These are phyloP conservation scores for Xerus rutilus DNA, from an alignment of 2,797 vertebrate genomes.

Conservation along the genomic window DNA sequence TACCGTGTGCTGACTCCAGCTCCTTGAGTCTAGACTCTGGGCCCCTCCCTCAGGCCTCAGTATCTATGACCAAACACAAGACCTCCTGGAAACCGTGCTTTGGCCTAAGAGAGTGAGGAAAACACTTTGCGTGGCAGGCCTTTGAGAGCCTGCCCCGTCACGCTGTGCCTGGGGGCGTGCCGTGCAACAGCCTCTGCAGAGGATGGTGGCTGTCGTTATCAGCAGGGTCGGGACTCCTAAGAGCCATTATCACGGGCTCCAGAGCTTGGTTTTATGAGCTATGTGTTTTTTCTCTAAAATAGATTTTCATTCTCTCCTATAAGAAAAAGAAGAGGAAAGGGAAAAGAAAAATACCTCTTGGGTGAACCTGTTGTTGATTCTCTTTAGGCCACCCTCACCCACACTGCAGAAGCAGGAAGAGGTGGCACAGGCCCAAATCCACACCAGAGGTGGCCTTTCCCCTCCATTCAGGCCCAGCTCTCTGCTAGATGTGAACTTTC, in stretches of 20 bases:
- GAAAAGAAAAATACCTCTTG: background rate
- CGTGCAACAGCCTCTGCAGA: background rate
- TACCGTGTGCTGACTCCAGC: background rate
- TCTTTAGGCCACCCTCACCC: background rate
- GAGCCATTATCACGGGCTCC: slow-evolving; percentile 55
- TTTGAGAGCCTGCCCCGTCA: background rate
- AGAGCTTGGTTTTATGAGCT: background rate
- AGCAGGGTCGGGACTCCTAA: slow-evolving; percentile 8
- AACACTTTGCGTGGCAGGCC: background rate
- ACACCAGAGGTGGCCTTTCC: background rate
- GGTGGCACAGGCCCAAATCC: background rate
- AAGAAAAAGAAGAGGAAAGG: background rate
- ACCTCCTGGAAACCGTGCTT: fast-evolving
- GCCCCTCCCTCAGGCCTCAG: background rate
- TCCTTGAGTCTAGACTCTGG: background rate
- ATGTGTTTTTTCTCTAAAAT: background rate
- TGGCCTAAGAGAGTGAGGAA: background rate
- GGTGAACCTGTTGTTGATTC: background rate
- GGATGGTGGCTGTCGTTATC: background rate
- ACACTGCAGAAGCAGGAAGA: background rate
- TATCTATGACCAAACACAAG: background rate
- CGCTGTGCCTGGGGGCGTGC: background rate
- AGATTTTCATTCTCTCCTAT: slow-evolving; percentile 53
- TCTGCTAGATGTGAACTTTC: background rate
- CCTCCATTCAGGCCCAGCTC: background rate